A percentile compares a stretch with the other conserved stretches of the same genome.
phyloP scores from a whole-genome alignment of 2,113 vertebrate genomes.

The Nyctereutes procyonoides region DNA sequence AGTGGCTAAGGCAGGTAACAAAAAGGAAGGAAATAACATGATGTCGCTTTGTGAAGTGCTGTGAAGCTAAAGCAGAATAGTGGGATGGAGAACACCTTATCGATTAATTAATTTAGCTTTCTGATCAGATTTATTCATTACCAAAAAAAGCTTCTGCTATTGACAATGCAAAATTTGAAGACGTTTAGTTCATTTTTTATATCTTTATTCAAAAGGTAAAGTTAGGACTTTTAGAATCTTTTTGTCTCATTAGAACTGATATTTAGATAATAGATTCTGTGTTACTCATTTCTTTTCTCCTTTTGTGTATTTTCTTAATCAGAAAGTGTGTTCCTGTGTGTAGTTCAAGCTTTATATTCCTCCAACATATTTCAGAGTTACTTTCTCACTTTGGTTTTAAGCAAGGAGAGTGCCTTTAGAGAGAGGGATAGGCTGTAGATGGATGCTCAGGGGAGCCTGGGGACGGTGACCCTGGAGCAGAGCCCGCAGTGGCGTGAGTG shows the following conservation, averaged over 20 bases:
- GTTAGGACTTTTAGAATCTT: not conserved
- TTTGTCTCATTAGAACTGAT: not conserved
- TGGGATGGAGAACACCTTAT: not conserved
- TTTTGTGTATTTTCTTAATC: not conserved
- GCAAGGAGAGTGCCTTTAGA: not conserved
- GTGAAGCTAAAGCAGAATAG: not conserved
- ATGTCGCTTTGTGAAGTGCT: not conserved
- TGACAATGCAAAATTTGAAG: not conserved
- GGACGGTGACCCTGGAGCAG: not conserved
- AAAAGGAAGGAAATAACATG: not conserved
- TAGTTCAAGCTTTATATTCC: not conserved
- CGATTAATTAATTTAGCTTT: not conserved
- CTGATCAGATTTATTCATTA: not conserved
- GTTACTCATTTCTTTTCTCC: not conserved
- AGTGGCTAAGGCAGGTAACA: not conserved
- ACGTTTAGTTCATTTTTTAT: not conserved
- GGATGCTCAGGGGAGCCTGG: not conserved
- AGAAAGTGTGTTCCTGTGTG: not conserved
- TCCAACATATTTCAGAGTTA: not conserved
- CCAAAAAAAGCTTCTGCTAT: not conserved
- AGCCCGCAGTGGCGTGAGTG: not conserved
- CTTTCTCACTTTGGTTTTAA: not conserved
- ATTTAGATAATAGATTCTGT: not conserved
- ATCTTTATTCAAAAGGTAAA: not conserved
- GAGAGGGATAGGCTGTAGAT: rapidly evolving